phyloP scores from a whole-genome alignment of 2,888 invertebrate species.

The Lochmaea crataegi region DNA sequence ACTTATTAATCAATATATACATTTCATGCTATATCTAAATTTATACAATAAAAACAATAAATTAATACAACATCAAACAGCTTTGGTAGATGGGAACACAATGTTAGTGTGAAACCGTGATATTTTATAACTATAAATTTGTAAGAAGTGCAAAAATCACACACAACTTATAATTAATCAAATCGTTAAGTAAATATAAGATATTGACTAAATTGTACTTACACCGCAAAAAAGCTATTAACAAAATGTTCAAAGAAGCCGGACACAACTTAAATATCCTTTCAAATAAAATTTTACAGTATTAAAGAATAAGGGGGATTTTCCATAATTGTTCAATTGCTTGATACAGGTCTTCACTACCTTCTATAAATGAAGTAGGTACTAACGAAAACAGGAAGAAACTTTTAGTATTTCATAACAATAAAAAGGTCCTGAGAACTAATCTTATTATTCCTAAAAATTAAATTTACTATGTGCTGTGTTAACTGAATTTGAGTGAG shows the following conservation, averaged over 20 bases:
- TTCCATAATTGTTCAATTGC: too few relatives aligned
- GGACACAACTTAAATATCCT: background rate
- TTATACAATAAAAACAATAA: slow-evolving; percentile 29
- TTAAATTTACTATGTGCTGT: too few relatives aligned
- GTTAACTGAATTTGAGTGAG: too few relatives aligned
- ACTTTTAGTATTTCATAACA: too few relatives aligned
- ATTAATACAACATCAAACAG: slow-evolving; percentile 29
- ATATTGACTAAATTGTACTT: slow-evolving; percentile 1
- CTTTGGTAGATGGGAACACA: slow-evolving; percentile 39
- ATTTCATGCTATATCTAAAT: slow-evolving; percentile 17
- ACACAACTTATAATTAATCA: background rate
- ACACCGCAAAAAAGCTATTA: background rate
- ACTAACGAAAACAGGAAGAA: too few relatives aligned
- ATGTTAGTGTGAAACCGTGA: background rate
- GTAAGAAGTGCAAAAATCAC: background rate
- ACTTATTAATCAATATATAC: slow-evolving; percentile 29
- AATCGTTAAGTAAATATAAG: slow-evolving; percentile 2
- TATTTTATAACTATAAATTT: background rate
- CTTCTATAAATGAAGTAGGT: too few relatives aligned
- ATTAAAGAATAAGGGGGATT: background rate
- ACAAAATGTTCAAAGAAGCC: too few relatives aligned
- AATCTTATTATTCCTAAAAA: too few relatives aligned
- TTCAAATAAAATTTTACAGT: background rate
- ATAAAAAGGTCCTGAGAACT: too few relatives aligned
- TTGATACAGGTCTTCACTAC: too few relatives aligned